Percentiles rank a stretch among this genome's conserved stretches.
phyloP scores from a whole-genome alignment of 2,113 vertebrate genomes.

The Erythrocercus mccallii region DNA sequence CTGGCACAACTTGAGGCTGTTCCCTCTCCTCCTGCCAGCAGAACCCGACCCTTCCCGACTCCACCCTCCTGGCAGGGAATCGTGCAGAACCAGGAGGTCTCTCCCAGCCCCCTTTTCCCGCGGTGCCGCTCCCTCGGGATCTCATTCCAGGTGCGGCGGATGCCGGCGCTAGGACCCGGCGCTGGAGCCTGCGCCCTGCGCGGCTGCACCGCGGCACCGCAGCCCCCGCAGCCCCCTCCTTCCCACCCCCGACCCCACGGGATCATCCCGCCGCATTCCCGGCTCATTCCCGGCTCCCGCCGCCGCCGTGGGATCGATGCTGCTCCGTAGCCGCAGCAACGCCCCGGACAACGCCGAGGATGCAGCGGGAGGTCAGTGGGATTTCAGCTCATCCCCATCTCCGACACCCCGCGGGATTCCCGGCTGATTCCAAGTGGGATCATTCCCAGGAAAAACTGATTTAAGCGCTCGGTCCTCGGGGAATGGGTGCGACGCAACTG shows the following conservation, averaged over 20 bases:
- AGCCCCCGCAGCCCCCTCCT: background rate
- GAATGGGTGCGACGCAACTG: accelerated
- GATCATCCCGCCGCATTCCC: background rate
- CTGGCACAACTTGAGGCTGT: accelerated
- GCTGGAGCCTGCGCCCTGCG: background rate
- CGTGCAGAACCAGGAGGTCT: accelerated
- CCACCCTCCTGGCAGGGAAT: background rate
- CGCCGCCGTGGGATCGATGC: background rate
- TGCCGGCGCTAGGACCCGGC: background rate
- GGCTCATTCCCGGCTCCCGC: background rate
- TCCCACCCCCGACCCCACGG: background rate
- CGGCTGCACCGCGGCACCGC: background rate
- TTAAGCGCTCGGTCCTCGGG: accelerated
- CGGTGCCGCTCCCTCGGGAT: background rate
- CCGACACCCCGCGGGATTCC: background rate
- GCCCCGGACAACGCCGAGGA: background rate
- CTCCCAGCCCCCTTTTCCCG: background rate
- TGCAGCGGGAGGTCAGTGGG: constrained; percentile 53
- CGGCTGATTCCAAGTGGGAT: background rate
- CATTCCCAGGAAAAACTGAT: background rate
- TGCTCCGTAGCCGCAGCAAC: background rate
- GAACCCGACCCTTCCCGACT: background rate
- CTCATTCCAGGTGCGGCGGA: background rate
- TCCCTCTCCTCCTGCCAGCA: background rate
- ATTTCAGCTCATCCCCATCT: background rate